Conservation (phyloP, 2,797 vertebrate genomes). For the Ara ararauna region DNA sequence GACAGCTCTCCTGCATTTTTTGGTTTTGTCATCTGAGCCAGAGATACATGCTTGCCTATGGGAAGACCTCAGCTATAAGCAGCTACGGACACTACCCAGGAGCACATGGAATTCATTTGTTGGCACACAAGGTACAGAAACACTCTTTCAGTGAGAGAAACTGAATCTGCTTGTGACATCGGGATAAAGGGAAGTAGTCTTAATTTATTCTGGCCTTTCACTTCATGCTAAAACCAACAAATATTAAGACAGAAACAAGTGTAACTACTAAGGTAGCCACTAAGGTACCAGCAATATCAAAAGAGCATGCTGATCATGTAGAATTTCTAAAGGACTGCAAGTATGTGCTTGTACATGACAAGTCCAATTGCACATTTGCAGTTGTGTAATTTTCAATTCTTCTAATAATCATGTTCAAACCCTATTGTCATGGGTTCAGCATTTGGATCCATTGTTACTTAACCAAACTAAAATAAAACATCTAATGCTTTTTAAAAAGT, state of each 20-base stretch:
- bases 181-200: background rate
- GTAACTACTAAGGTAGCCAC: background rate
- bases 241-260: background rate
- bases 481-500: background rate
- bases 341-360: background rate
- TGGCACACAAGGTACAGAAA: background rate
- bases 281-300: background rate
- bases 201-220: background rate
- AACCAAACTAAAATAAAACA: background rate
- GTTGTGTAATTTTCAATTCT: background rate
- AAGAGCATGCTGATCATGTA: background rate
- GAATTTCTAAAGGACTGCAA: background rate
- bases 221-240: background rate
- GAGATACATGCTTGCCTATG: background rate
- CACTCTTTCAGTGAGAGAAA: background rate
- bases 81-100: background rate
- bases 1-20: background rate
- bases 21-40: background rate
- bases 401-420: background rate
- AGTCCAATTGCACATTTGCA: background rate
- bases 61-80: background rate
- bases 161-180: background rate
- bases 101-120: background rate
- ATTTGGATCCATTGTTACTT: background rate
- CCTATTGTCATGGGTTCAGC: background rate